Base-by-base conservation (phyloP, 2,888 invertebrate species). In the Caradrina kadenii region DNA sequence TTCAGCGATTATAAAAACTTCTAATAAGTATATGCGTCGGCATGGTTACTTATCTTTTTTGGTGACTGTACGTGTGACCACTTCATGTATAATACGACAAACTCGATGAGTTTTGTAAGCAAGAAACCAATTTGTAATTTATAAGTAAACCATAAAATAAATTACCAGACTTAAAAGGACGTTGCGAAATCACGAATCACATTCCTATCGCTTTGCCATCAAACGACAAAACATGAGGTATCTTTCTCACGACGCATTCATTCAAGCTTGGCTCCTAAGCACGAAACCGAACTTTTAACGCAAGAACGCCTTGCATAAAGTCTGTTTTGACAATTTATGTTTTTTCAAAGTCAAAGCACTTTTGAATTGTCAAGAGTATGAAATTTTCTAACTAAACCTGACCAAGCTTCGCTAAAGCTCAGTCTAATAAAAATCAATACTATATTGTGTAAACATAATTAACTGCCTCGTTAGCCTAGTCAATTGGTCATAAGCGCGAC, bases 131-230 rank as follows among this genome's bases (percentile, higher is more conserved):
- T 76, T 73, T 63, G 48, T 60, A 48, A 73, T 73, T 54, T 66
- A 53, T 22, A 45, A 73, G 49, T 48, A 60, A 63, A 63, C 74
- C 21, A 63, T 79, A 49, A 76, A 76, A 79, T 67, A 79, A 79
- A 79, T 76, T 73, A 76, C 45, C 66, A 10, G 15, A 67, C 63
- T 3, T 73, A 60, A 31, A 73, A 63, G 48, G 49, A 35, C 17
- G 22, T 22, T 50, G 49, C 62, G 53, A 61, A 56, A 61, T 42
- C 19, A 35, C n/a, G 19, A 64, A 45, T 22, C 39, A n/a, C 53
- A 73, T 21, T 60, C 39, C 17, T 17, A 48, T 52, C 26, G 50
- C 21, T 59, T 65, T 59, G 10, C 22, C 22, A 71, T 61, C 31
- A 48, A 48, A 60, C 54, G 11, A 52, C 31, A 63, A 79, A 73